Evolutionary conservation across 1,140 invertebrate species (phyloP).

Genomic region (Bradynema listronoti): DNA sequence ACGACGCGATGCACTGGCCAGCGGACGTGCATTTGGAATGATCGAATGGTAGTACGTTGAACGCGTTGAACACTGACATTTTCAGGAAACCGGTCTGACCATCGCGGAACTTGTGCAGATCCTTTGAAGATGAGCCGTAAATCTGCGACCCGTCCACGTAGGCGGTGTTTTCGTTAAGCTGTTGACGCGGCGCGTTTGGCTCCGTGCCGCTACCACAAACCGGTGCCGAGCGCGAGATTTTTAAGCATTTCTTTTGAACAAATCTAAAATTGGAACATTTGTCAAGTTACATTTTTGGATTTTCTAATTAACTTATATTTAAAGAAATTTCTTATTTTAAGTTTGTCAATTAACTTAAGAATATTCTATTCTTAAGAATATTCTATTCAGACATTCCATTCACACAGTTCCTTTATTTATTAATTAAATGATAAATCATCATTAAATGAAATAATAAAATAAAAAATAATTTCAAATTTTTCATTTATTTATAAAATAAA

Average conservation of each 20-base stretch:
- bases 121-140: conserved; percentile 52
- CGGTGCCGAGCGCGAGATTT: conserved; percentile 54
- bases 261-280: conserved; percentile 53
- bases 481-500: no score
- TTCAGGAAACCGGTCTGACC: conserved; percentile 55
- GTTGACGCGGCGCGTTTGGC: conserved; percentile 42
- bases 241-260: conserved; percentile 48
- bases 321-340: conserved; percentile 20
- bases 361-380: no score
- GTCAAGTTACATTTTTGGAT: not conserved
- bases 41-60: conserved; percentile 54
- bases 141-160: conserved; percentile 55
- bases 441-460: no score
- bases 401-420: no score
- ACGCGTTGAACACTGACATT: conserved; percentile 52
- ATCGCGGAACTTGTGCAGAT: conserved; percentile 56
- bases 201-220: conserved; percentile 47
- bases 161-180: conserved; percentile 55
- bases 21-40: conserved; percentile 41
- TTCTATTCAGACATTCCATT: no score
- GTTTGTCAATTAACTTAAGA: conserved; percentile 6
- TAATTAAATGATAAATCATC: no score
- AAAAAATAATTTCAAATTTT: no score
- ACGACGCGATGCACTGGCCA: conserved; percentile 47
- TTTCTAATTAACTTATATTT: not conserved